phyloP scores from a whole-genome alignment of 2,888 invertebrate genomes.

The Cataglyphis rosenhaueri region DNA sequence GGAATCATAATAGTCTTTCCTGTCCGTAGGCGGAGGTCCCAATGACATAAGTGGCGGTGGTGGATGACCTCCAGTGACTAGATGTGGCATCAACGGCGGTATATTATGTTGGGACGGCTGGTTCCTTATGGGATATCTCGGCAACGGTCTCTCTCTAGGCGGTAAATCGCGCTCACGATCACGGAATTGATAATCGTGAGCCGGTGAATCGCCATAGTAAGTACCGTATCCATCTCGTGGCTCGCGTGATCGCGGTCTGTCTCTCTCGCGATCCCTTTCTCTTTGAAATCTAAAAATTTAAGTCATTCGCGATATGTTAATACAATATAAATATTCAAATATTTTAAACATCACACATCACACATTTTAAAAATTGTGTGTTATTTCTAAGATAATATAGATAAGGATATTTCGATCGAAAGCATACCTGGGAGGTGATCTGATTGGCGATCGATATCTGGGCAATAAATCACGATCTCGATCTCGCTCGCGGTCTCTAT shows the following conservation, averaged over 20 bases:
- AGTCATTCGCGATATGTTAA: neutral
- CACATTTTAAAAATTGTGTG: neutral
- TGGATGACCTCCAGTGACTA: conserved; percentile 79
- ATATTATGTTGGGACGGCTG: conserved; percentile 81
- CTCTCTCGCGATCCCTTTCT: conserved; percentile 83
- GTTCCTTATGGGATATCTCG: conserved; percentile 81
- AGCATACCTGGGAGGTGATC: conserved; percentile 83
- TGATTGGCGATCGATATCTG: conserved; percentile 82
- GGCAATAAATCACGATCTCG: conserved; percentile 81
- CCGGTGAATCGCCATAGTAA: conserved; percentile 82
- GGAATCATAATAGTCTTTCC: conserved; percentile 86
- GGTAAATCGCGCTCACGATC: conserved; percentile 82
- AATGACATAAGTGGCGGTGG: conserved; percentile 82
- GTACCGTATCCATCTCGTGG: conserved; percentile 81
- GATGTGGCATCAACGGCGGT: conserved; percentile 79
- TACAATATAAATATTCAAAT: neutral
- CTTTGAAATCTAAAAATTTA: conserved; percentile 80
- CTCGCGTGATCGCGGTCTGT: conserved; percentile 81
- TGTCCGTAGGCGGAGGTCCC: conserved; percentile 83
- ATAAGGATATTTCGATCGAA: conserved; percentile 10
- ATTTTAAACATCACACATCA: neutral
- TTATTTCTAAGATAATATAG: neutral
- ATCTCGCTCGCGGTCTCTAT: conserved; percentile 80
- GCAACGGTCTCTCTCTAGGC: conserved; percentile 74
- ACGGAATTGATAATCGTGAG: conserved; percentile 82